These are phyloP conservation scores for Clangula hyemalis DNA, from an alignment of 2,797 vertebrate genomes.

Conservation along the genomic window DNA sequence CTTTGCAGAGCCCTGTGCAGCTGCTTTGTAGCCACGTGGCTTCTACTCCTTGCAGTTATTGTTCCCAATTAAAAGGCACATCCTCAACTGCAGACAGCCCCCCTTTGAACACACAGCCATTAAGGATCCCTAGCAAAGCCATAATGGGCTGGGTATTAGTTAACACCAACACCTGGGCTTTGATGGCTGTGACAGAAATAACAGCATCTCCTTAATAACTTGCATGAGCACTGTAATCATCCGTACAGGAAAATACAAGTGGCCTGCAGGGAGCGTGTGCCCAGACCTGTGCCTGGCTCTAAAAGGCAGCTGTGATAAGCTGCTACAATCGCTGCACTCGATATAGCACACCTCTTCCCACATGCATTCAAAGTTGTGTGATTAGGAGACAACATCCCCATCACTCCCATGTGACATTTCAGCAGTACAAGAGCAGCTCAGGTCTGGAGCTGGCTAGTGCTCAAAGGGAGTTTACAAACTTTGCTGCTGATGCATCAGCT, in stretches of 20 bases:
- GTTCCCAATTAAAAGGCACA: background rate
- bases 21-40: background rate
- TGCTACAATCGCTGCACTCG: background rate
- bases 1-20: background rate
- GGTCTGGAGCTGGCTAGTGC: background rate
- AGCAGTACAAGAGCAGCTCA: background rate
- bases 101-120: background rate
- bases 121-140: background rate
- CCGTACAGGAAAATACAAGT: background rate
- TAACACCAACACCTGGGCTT: background rate
- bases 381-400: background rate
- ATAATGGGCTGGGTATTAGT: background rate
- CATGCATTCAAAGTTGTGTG: background rate
- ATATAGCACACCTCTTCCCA: background rate
- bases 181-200: constrained; percentile 20
- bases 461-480: background rate
- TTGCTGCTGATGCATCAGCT: background rate
- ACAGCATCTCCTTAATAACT: background rate
- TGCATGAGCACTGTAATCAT: background rate
- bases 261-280: background rate
- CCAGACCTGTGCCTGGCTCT: background rate
- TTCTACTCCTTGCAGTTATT: constrained; percentile 1
- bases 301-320: constrained; percentile 7
- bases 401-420: accelerated
- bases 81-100: background rate